Conservation (phyloP, 2,797 vertebrate species). For the Pseudomugil gertrudae region DNA sequence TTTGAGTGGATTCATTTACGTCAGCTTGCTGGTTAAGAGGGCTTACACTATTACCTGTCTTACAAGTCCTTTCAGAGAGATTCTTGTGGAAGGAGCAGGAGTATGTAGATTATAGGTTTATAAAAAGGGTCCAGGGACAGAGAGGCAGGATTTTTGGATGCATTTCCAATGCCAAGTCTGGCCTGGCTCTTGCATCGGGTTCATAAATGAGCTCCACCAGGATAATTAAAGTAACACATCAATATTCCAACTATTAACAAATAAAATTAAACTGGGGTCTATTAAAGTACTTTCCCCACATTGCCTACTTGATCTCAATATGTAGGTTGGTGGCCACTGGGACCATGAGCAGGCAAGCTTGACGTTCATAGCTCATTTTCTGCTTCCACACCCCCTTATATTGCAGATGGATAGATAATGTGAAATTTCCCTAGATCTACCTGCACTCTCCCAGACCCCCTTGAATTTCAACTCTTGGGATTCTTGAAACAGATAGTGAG, state of each 20-base stretch:
- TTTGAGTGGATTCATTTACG: conserved; percentile 51
- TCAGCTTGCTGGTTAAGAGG: conserved; percentile 44
- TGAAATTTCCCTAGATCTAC: conserved; percentile 62
- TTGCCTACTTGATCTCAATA: conserved; percentile 71
- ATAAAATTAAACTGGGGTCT: conserved; percentile 74
- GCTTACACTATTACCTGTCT: conserved; percentile 44
- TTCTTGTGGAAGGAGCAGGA: conserved; percentile 28
- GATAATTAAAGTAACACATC: conserved; percentile 78
- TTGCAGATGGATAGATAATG: conserved; percentile 74
- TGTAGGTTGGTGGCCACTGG: conserved; percentile 70
- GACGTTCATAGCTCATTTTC: conserved; percentile 75
- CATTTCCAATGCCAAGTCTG: conserved; percentile 45
- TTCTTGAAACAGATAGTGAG: conserved; percentile 61
- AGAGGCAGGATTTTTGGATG: conserved; percentile 27
- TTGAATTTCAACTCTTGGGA: conserved; percentile 54
- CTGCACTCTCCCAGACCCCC: conserved; percentile 51
- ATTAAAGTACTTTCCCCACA: conserved; percentile 61
- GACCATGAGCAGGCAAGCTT: conserved; percentile 59
- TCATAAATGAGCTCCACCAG: conserved; percentile 68
- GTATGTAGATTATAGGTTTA: conserved; percentile 41
- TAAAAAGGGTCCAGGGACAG: neutral
- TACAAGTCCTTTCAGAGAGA: conserved; percentile 57
- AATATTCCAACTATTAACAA: conserved; percentile 73
- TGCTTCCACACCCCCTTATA: conserved; percentile 67
- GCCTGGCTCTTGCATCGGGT: conserved; percentile 39